Evolutionary conservation across 1,140 invertebrate species (phyloP), one percentile per base, ranked within the genome.

Genomic region (Artemia franciscana): DNA sequence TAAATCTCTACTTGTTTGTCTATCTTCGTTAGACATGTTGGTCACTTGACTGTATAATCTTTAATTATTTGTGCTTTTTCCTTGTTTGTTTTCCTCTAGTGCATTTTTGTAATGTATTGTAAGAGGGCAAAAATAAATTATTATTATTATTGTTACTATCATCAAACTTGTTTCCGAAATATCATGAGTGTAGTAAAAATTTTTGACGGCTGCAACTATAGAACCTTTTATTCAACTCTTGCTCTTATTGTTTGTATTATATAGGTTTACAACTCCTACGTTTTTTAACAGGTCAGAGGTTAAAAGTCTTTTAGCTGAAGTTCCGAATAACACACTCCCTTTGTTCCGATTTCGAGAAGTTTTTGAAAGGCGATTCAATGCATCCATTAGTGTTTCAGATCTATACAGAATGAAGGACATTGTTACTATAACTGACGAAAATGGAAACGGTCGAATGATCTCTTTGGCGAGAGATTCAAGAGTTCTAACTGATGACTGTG

Each of bases 271-370:
- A 24, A 61, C 62, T 21, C 5, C 62, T 62, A 67, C 62, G 58
- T 66, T 67, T 65, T 59, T 64, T 67, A 68, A 59, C 67, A 79
- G 78, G 64, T 72, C 73, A 28, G 77, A 81, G 68, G 75, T 79
- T 26, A 71, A 78, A 5, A 70, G 74, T 18, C 66, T 82, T 23
- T 70, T 82, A 4, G 71, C 78, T 69, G 83, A 89, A 70, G 84
- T 86, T 30, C 85, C 86, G 57, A 80, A 80, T 1, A 79, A 84
- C 68, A 78, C 78, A 65, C 74, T 91, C 64, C 86, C 86, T 2
- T 77, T 91, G 26, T 88, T 88, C 69, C 86, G 87, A 72, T 88
- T 91, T 67, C 80, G 87, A 61, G 85, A 90, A 72, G 76, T 89
- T 66, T 86, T 85, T 71, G 86, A 91, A 72, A 84, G 81, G 67